phyloP scores from a whole-genome alignment of 2,113 vertebrate species.

The Syngnathus scovelli region DNA sequence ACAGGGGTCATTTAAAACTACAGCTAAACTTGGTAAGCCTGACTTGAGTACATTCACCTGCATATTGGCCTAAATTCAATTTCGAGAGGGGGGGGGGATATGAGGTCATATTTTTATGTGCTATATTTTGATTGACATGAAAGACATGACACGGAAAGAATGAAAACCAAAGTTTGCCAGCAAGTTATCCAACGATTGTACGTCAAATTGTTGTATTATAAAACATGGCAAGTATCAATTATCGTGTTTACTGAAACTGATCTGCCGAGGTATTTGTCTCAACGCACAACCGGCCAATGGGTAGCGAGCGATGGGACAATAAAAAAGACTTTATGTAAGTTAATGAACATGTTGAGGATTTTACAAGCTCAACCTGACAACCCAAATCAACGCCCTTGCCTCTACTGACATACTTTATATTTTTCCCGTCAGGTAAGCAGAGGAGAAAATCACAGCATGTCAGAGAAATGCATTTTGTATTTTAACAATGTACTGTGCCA shows the following conservation, averaged over 20 bases:
- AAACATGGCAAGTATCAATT: background rate
- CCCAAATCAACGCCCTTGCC: background rate
- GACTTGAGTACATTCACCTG: slow-evolving; percentile 6
- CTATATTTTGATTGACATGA: no score
- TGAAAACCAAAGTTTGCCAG: background rate
- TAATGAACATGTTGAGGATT: slow-evolving; percentile 10
- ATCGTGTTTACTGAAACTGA: background rate
- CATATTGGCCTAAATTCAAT: background rate
- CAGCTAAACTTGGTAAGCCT: background rate
- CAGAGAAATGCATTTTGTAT: slow-evolving; percentile 31
- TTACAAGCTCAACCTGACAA: slow-evolving; percentile 1
- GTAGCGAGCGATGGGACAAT: background rate
- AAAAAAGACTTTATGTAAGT: slow-evolving; percentile 9
- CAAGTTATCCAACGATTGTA: background rate
- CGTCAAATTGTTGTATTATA: background rate
- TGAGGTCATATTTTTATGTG: no score
- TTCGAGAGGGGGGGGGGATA: no score
- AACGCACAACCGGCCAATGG: background rate
- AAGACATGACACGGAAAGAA: no score
- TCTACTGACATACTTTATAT: slow-evolving; percentile 5
- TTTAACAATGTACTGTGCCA: background rate
- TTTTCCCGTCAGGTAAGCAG: background rate
- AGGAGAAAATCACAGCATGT: background rate
- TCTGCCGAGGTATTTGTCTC: background rate
- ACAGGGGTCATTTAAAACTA: slow-evolving; percentile 19